These are phyloP conservation scores for Chloroclysta siterata DNA, from an alignment of 2,888 invertebrate species.

Conservation along the genomic window DNA sequence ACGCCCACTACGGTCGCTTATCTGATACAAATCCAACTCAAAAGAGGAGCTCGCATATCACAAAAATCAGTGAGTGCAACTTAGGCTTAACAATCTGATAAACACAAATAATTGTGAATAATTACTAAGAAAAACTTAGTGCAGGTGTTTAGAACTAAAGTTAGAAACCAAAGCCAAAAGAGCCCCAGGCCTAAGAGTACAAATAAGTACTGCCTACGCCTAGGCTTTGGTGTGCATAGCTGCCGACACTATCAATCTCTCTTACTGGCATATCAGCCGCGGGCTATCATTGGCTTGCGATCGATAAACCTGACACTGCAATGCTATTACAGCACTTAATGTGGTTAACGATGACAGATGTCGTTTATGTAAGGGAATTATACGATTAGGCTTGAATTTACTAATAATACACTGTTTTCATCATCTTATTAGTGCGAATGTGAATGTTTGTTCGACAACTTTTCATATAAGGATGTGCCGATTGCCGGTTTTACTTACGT, in stretches of 20 bases:
- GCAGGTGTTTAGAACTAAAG: neutral
- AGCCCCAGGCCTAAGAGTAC: neutral
- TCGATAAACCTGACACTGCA: conserved; percentile 20
- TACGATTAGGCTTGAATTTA: neutral
- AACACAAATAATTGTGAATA: no score
- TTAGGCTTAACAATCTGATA: no score
- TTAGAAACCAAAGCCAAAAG: neutral
- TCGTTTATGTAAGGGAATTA: conserved; percentile 14
- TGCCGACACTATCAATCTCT: conserved; percentile 22
- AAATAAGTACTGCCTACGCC: neutral
- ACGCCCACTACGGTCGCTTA: no score
- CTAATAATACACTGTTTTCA: neutral
- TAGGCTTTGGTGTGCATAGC: neutral
- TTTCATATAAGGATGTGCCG: no score
- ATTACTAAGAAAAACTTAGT: no score
- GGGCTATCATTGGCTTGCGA: conserved; percentile 14
- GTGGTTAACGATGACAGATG: conserved; percentile 6
- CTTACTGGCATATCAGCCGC: conserved; percentile 19
- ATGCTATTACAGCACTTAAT: conserved; percentile 11
- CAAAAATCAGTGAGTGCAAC: no score
- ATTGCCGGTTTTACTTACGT: no score
- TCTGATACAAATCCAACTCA: no score
- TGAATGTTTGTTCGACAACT: no score
- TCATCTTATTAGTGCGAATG: no score
- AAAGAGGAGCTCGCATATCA: no score